Evolutionary conservation across 2,797 vertebrate genomes (phyloP).

Genomic region (Siniperca obscura): DNA sequence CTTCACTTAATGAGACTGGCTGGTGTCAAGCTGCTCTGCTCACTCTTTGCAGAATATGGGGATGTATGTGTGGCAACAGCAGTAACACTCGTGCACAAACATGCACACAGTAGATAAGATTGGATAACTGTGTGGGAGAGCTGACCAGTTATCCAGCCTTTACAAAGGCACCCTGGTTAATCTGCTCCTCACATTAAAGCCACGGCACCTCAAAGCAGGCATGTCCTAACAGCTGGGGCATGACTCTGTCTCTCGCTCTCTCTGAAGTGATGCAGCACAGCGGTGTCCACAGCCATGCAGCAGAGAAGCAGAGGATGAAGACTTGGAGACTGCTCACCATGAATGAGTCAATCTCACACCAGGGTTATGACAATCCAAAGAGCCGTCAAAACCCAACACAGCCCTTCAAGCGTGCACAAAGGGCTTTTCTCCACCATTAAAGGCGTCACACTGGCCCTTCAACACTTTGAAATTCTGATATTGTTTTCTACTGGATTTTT

Average conservation of each 20-base stretch:
- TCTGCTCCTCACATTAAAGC: conserved; percentile 78
- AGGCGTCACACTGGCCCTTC: conserved; percentile 74
- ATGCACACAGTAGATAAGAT: conserved; percentile 44
- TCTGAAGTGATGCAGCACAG: conserved; percentile 69
- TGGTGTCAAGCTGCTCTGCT: conserved; percentile 65
- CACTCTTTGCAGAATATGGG: conserved; percentile 46
- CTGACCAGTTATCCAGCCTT: conserved; percentile 63
- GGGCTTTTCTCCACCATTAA: conserved; percentile 75
- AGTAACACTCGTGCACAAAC: conserved; percentile 35
- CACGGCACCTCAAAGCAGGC: conserved; percentile 76
- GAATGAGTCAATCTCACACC: conserved; percentile 78
- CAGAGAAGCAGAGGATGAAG: conserved; percentile 54
- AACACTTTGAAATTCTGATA: conserved; percentile 81
- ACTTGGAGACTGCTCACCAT: conserved; percentile 58
- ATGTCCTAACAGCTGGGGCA: conserved; percentile 78
- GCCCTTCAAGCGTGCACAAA: conserved; percentile 70
- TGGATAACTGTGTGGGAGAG: conserved; percentile 62
- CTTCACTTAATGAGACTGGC: conserved; percentile 73
- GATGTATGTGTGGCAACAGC: conserved; percentile 33
- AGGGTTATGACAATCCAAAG: conserved; percentile 77
- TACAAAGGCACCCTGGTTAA: conserved; percentile 73
- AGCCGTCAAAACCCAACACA: conserved; percentile 67
- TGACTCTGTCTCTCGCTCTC: conserved; percentile 55
- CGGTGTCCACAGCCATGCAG: conserved; percentile 51
- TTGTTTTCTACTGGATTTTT: conserved; percentile 72